Evolutionary conservation across 2,797 vertebrate genomes (phyloP), one percentile per base, ranked within the genome.

Genomic region (Synaphobranchus kaupii): DNA sequence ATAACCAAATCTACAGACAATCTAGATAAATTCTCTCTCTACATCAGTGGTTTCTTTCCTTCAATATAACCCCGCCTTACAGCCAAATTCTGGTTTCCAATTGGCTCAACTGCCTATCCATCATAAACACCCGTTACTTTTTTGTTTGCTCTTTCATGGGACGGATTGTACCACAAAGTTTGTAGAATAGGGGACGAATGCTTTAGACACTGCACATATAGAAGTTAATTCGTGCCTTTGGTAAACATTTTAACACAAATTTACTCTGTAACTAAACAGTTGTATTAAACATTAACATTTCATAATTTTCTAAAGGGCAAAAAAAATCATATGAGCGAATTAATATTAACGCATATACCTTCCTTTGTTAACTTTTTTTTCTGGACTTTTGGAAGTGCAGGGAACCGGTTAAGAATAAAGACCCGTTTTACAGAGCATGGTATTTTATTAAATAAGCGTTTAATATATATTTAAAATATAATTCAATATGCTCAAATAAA

Each of bases 81-180:
- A 34, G n/a, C 22, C 22, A 47, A 76, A 58, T 60, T 15, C 48
- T 50, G 25, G 34, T 39, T 25, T 83, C 66, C 83, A 48, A 86
- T 87, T 90, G 89, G 87, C 47, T 66, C 17, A 84, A 34, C 31
- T 54, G 81, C 86, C n/a, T 82, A 47, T 73, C 81, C 31, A 47
- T 88, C 25, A 85, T 84, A 47, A 88, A 87, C 89, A 85, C 60
- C 91, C 88, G 90, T 84, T 87, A 84, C 68, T 84, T 84, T 83
- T 73, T 44, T 54, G 60, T 83, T 87, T 68, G 47, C 31, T 10
- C 22, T 56, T 48, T 87, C 25, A 20, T 34, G 66, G 68, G 34
- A 12, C 2, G 86, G 86, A 48, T 8, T 87, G 86, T 87, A 87
- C 86, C 86, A 87, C 39, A 84, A 87, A 87, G 86, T 87, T 87